Evolutionary conservation across 2,113 vertebrate species (phyloP).

Genomic region (Crotalus viridis): DNA sequence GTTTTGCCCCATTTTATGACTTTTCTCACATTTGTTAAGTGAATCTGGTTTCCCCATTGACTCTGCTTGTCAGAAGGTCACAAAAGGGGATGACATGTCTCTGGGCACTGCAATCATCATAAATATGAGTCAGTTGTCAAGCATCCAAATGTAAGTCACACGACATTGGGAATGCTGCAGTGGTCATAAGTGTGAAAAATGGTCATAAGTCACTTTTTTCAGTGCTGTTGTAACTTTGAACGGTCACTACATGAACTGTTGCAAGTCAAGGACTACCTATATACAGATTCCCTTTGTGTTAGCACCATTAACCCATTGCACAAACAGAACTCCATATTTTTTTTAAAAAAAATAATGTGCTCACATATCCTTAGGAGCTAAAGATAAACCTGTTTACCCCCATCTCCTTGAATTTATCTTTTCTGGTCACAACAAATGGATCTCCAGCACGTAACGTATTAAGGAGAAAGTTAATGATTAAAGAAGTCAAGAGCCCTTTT

Average conservation of each 20-base stretch:
- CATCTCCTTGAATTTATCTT: not conserved
- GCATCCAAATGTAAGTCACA: not conserved
- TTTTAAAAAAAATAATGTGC: not conserved
- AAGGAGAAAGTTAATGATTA: slow-evolving; percentile 50
- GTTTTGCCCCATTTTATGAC: not conserved
- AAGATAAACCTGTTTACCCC: not conserved
- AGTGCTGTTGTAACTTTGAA: not conserved
- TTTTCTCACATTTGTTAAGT: not conserved
- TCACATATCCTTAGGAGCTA: not conserved
- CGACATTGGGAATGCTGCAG: not conserved
- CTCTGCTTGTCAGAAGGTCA: not conserved
- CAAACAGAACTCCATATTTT: not conserved
- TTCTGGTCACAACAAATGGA: not conserved
- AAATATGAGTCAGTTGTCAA: not conserved
- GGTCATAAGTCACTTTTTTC: not conserved
- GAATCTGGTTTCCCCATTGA: not conserved
- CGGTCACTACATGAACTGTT: not conserved
- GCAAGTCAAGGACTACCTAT: not conserved
- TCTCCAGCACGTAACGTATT: not conserved
- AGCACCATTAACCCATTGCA: not conserved
- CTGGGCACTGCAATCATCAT: not conserved
- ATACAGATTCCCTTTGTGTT: not conserved
- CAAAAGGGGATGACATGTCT: not conserved
- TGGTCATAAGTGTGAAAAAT: not conserved
- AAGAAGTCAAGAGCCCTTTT: slow-evolving; percentile 16